Percentiles rank a stretch among this genome's conserved stretches.
Conservation (phyloP, 2,888 invertebrate genomes). For the Chrysomela aeneicollis region DNA sequence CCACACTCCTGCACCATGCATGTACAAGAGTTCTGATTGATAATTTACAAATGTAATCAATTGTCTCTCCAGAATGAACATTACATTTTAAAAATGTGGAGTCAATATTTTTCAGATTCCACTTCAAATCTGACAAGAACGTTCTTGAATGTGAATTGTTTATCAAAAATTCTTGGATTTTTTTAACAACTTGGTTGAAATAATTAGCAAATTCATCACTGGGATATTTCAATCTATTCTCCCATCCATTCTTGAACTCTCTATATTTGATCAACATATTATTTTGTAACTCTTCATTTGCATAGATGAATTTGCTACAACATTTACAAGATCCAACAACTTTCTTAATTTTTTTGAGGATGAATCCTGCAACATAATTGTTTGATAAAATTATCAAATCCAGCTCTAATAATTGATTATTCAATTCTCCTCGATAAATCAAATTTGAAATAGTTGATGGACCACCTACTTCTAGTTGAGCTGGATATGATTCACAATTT, state of each 20-base stretch:
- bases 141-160: not conserved
- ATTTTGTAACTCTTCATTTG: not conserved
- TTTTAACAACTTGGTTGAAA: not conserved
- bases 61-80: not conserved
- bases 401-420: not conserved
- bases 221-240: not conserved
- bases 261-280: not conserved
- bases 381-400: not conserved
- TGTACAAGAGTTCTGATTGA: constrained; percentile 14
- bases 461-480: too few relatives aligned
- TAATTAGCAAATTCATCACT: not conserved
- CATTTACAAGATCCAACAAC: not conserved
- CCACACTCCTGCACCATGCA: constrained; percentile 14
- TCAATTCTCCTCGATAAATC: not conserved
- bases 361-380: not conserved
- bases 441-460: not conserved
- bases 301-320: not conserved
- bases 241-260: not conserved
- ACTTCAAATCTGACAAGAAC: not conserved
- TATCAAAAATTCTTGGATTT: not conserved
- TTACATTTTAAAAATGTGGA: not conserved
- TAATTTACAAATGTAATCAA: constrained; percentile 6
- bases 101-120: not conserved
- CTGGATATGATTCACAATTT: too few relatives aligned
- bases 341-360: not conserved